These are phyloP conservation scores for Xenopus borealis DNA, from an alignment of 2,113 vertebrate species.

Conservation along the genomic window DNA sequence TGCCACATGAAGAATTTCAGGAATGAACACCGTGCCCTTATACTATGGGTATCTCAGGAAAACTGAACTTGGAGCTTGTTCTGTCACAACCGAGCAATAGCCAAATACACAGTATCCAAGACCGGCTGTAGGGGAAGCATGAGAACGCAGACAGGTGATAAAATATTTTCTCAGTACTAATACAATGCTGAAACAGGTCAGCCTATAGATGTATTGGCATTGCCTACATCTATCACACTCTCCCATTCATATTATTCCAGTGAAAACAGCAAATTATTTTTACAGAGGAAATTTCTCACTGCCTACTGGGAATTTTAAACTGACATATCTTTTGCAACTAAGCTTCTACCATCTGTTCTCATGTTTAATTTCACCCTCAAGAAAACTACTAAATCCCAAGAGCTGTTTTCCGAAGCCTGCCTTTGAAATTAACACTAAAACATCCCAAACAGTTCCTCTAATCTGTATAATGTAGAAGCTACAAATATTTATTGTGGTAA, in stretches of 20 bases:
- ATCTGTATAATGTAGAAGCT: no score
- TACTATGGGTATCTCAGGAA: neutral
- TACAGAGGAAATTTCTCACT: constrained; percentile 21
- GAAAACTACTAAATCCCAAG: constrained; percentile 36
- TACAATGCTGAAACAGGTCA: neutral
- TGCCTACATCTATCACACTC: constrained; percentile 15
- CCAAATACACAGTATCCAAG: neutral
- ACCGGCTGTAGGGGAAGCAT: constrained; percentile 5
- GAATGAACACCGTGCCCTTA: neutral
- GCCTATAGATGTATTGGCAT: constrained; percentile 21
- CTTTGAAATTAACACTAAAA: no score
- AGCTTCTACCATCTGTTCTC: constrained; percentile 44
- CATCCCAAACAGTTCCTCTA: no score
- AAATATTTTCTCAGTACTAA: neutral
- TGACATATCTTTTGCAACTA: constrained; percentile 37
- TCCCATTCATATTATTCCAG: neutral
- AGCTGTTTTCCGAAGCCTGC: neutral
- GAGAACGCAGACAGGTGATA: constrained; percentile 38
- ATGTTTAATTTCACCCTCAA: constrained; percentile 22
- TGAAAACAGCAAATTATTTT: neutral
- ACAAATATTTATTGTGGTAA: no score
- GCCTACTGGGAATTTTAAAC: constrained; percentile 36
- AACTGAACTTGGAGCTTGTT: neutral
- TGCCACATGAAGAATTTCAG: neutral
- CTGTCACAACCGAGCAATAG: neutral